Base-by-base conservation (phyloP, 2,888 invertebrate species). In the Odontocerum albicorne region DNA sequence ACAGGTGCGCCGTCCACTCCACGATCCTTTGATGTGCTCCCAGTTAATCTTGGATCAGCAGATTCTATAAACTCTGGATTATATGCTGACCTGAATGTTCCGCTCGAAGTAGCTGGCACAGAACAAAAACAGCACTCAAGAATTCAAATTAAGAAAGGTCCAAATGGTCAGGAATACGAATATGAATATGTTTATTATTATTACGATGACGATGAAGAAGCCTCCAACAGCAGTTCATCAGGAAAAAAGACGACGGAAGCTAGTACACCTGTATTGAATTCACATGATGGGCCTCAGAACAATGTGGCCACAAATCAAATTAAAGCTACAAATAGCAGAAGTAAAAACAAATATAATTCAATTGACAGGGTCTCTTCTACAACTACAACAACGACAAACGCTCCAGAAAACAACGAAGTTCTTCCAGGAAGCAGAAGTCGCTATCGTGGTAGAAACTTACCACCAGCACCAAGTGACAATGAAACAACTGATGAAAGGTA, bases 131-230 rank as follows among this genome's bases (percentile, higher is more conserved):
- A 82, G 64, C 84, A 87, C 62, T 88, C 88, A 0, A 77, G 87
- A 57, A 87, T 89, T 63, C 86, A 92, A 77, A 86, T 92, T 22
- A 91, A 92, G 66, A 92, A 92, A 67, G 92, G 90, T 10, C 90
- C 91, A 1, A 92, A 92, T 66, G 92, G 92, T 1, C 88, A 92
- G 70, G 92, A 93, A 67, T 92, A 92, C 66, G 93, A 93, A 70
- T 93, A 92, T 66, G 93, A 93, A 68, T 93, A 93, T 67, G 89
- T 93, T 19, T 93, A 93, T 67, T 93, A 93, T 67, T 93, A 93
- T 65, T 90, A 90, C 64, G 91, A 92, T 64, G 92, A 92, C 62
- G 90, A 90, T 2, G 89, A 88, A 15, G 84, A 84, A 42, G 79
- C 77, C 57, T 70, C 71, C 8, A 66, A 66, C 61, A 71, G 69